These are phyloP conservation scores for Colistium nudipinnis DNA, from an alignment of 2,113 vertebrate genomes.

Conservation along the genomic window DNA sequence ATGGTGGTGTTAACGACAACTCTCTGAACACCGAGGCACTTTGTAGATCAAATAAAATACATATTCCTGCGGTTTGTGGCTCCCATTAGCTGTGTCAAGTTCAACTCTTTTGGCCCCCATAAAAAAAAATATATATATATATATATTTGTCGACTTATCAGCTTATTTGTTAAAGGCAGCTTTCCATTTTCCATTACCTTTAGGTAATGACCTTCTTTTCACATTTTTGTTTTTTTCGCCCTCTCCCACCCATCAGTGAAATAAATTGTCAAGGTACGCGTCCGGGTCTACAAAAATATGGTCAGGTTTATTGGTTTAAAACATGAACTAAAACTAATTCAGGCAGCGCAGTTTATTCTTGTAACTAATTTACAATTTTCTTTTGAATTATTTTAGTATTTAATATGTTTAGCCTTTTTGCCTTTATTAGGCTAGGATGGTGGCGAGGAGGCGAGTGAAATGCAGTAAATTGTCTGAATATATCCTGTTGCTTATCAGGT, in stretches of 20 bases:
- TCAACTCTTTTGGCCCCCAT: conserved; percentile 11
- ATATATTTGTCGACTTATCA: conserved; percentile 29
- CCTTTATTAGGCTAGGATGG: too few species aligned
- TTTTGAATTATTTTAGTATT: too few species aligned
- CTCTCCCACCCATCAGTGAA: neutral
- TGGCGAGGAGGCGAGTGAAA: too few species aligned
- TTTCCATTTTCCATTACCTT: conserved; percentile 3
- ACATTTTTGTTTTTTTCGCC: neutral
- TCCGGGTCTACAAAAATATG: neutral
- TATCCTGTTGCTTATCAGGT: too few species aligned
- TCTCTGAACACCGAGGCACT: conserved; percentile 64
- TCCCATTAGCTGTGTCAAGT: conserved; percentile 51
- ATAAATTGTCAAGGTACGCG: conserved; percentile 1
- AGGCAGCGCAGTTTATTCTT: neutral
- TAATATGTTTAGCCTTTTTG: too few species aligned
- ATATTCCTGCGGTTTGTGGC: conserved; percentile 51
- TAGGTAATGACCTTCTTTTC: neutral
- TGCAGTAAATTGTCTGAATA: too few species aligned
- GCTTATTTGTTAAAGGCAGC: conserved; percentile 30
- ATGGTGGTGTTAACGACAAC: conserved; percentile 74
- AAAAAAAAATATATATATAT: neutral
- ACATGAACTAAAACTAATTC: too few species aligned
- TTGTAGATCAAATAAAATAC: conserved; percentile 51
- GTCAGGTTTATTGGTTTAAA: neutral
- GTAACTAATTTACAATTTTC: too few species aligned